Evolutionary conservation across 1,140 invertebrate species (phyloP), one percentile per base, ranked within the genome.

Genomic region (Pseudachorutes palmiensis): DNA sequence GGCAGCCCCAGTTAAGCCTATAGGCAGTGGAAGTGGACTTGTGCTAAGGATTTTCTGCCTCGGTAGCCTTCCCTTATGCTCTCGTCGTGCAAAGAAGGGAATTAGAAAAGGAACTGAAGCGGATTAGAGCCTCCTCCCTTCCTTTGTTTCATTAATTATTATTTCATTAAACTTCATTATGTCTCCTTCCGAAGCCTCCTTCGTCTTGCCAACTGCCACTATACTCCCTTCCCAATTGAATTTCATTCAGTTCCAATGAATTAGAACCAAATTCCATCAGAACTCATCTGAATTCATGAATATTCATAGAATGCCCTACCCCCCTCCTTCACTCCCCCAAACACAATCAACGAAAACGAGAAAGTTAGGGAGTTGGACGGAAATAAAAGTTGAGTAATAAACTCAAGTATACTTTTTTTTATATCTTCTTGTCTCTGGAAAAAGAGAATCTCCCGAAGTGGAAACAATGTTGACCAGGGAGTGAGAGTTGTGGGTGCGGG

Each of bases 141-240:
- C 36, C 36, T 45, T 45, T 45, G 36, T 45, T 45, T 45, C 36
- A 45, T 45, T 45, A 45, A 45, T 45, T 45, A 45, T 45, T 45
- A 45, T 45, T 45, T 45, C 36, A 45, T 45, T 45, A 45, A 45
- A 45, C 36, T 45, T 45, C 36, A 45, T 45, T 45, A 45, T 45
- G 36, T 45, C 36, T 45, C 36, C 36, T n/a, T n/a, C n/a, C n/a
- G n/a, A n/a, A 45, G 36, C 19, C 36, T 45, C 36, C 36, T 12
- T 19, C 36, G 36, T 19, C n/a, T n/a, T n/a, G n/a, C n/a, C n/a
- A n/a, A n/a, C n/a, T n/a, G n/a, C 36, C 36, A 9, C 36, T 12
- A 45, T 19, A 9, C 36, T 45, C 36, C 36, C 36, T 45, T 19
- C 36, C 36, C 36, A 9, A n/a, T n/a, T n/a, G 9, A 19, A 9